Evolutionary conservation across 1,140 invertebrate species (phyloP).

Genomic region (Heliothis subflexa): DNA sequence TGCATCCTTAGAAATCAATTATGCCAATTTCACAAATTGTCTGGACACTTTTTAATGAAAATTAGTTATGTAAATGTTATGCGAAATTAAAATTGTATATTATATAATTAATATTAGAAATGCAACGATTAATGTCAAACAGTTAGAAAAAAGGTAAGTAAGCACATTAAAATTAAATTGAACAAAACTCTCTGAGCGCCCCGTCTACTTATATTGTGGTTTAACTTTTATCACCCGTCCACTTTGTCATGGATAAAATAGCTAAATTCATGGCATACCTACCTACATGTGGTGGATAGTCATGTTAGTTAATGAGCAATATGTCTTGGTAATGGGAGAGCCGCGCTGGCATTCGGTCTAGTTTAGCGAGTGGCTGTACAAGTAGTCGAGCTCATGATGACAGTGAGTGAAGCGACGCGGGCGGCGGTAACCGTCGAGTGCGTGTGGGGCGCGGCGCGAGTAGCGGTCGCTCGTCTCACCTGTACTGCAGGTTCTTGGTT

Average conservation of each 20-base stretch:
- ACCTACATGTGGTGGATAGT: constrained; percentile 15
- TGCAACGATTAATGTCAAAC: too few relatives aligned
- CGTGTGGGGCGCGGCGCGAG: constrained; percentile 20
- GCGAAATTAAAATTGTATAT: too few relatives aligned
- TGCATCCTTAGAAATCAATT: too few relatives aligned
- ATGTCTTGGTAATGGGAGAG: constrained; percentile 5
- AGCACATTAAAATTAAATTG: too few relatives aligned
- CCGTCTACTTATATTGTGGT: constrained; percentile 62
- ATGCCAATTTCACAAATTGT: too few relatives aligned
- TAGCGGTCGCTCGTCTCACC: constrained; percentile 86
- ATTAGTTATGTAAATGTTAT: constrained; percentile 53
- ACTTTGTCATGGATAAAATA: too few relatives aligned
- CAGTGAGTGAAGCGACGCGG: constrained; percentile 54
- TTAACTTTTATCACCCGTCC: too few relatives aligned
- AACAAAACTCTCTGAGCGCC: too few relatives aligned
- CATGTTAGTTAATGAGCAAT: constrained; percentile 27
- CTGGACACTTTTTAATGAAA: too few relatives aligned
- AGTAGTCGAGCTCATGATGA: constrained; percentile 48
- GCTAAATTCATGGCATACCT: not conserved
- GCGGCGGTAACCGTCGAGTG: constrained; percentile 43
- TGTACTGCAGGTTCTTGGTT: constrained; percentile 95
- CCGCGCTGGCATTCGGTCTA: not conserved
- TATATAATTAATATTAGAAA: too few relatives aligned
- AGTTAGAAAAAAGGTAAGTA: not conserved
- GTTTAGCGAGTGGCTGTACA: constrained; percentile 24